Conservation (phyloP, 2,113 vertebrate genomes). For the Zapus hudsonius region DNA sequence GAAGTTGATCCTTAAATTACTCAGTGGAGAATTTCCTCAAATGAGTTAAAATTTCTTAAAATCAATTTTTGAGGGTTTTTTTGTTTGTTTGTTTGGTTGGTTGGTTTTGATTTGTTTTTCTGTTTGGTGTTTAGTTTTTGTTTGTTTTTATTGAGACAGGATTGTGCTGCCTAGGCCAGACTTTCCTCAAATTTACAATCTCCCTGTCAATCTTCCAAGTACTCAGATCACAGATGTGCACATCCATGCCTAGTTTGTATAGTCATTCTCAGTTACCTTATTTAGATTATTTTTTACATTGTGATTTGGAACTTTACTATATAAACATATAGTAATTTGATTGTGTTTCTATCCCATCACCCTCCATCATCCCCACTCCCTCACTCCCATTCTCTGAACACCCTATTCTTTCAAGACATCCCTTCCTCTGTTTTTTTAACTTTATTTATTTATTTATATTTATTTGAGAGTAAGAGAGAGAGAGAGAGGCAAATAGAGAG, state of each 20-base stretch:
- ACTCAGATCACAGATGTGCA: not conserved
- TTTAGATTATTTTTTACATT: not conserved
- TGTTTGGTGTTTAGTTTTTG: too few relatives aligned
- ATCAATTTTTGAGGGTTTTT: not conserved
- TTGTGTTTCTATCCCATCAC: too few relatives aligned
- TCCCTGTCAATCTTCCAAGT: not conserved
- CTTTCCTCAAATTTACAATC: not conserved
- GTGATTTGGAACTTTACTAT: too few relatives aligned
- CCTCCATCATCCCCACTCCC: too few relatives aligned
- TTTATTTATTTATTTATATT: too few relatives aligned
- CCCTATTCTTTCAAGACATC: too few relatives aligned
- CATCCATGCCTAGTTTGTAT: not conserved
- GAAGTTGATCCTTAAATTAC: not conserved
- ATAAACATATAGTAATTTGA: too few relatives aligned
- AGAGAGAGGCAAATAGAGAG: too few relatives aligned
- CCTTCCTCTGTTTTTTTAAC: too few relatives aligned
- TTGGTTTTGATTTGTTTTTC: not conserved
- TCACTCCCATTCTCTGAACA: too few relatives aligned
- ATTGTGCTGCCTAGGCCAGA: not conserved
- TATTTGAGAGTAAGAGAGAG: too few relatives aligned
- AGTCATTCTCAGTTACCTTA: not conserved
- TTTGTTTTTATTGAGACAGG: too few relatives aligned
- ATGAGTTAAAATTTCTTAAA: not conserved
- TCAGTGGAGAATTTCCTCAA: conserved; percentile 9
- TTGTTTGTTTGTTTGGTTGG: not conserved